Evolutionary conservation across 2,113 vertebrate species (phyloP), one percentile per base, ranked within the genome.

Genomic region (Halichoerus grypus): DNA sequence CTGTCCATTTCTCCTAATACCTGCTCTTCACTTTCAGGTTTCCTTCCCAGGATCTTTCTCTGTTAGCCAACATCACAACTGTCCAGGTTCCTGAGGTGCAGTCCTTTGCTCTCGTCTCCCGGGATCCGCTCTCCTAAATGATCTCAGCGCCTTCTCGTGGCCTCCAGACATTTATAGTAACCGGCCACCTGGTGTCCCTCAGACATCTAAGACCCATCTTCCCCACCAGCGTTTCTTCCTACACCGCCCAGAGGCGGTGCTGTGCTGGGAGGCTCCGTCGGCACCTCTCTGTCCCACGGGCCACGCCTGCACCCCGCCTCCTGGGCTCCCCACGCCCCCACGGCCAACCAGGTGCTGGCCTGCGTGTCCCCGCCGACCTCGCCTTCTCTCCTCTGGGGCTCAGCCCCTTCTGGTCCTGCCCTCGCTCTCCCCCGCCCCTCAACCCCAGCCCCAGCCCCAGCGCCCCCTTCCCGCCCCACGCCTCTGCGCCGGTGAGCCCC

Each of bases 71-170:
- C 28, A 36, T 28, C 79, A n/a, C 63, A 55, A 15, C 1, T 14
- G 16, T 10, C 81, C 18, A 2, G 5, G 65, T 26, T 92, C 10
- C 51, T 1, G 1, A 31, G 39, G 12, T 33, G 11, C 28, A 21
- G 8, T 0, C 49, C 31, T 88, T 22, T 39, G 74, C 51, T 26
- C 61, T 80, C 53, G 3, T 82, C 8, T 36, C 14, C 36, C 4
- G 0, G 80, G 39, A 19, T 19, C 28, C 53, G 21, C 51, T 28
- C 42, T 39, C 81, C 16, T 22, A 19, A 26, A 31, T 0, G 18
- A 28, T 61, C 55, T 85, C 46, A 18, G 67, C 39, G 0, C 7
- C 0, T 31, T 28, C 63, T 14, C 4, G 6, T 5, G 0, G 0
- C 31, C 39, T 51, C 1, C 39, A 59, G 51, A 71, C 22, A 11